Conservation (phyloP, 2,888 invertebrate genomes). For the Podotricha telesiphe region DNA sequence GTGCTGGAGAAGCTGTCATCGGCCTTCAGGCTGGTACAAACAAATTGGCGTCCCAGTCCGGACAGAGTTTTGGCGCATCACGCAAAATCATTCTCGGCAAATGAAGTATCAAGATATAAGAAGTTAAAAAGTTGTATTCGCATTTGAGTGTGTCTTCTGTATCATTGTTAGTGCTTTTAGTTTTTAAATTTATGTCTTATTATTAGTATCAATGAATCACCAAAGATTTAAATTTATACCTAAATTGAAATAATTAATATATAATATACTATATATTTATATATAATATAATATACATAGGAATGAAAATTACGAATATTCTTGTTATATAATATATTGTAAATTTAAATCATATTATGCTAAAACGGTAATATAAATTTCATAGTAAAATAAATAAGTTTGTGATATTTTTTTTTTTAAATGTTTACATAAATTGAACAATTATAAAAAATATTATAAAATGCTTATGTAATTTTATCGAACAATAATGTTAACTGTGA, state of each 20-base stretch:
- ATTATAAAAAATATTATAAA: neutral
- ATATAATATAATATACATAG: too few relatives aligned
- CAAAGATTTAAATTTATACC: neutral
- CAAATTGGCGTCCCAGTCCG: conserved; percentile 92
- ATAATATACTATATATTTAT: too few relatives aligned
- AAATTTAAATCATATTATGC: too few relatives aligned
- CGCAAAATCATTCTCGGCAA: conserved; percentile 92
- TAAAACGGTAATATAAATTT: too few relatives aligned
- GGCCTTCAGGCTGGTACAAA: conserved; percentile 95
- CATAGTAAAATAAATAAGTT: too few relatives aligned
- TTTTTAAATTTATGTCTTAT: neutral
- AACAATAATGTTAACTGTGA: conserved; percentile 3
- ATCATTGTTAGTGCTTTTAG: neutral
- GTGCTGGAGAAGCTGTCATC: conserved; percentile 92
- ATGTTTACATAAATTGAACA: too few relatives aligned
- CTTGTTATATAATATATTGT: too few relatives aligned
- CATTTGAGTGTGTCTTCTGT: neutral
- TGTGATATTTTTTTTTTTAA: too few relatives aligned
- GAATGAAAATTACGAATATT: too few relatives aligned
- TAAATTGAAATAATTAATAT: too few relatives aligned
- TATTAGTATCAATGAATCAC: neutral
- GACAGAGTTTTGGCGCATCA: conserved; percentile 93
- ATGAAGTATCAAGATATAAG: conserved; percentile 60
- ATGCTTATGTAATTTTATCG: neutral
- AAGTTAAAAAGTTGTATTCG: neutral